Conservation (phyloP, 2,888 invertebrate genomes). For the Litoditis marina region DNA sequence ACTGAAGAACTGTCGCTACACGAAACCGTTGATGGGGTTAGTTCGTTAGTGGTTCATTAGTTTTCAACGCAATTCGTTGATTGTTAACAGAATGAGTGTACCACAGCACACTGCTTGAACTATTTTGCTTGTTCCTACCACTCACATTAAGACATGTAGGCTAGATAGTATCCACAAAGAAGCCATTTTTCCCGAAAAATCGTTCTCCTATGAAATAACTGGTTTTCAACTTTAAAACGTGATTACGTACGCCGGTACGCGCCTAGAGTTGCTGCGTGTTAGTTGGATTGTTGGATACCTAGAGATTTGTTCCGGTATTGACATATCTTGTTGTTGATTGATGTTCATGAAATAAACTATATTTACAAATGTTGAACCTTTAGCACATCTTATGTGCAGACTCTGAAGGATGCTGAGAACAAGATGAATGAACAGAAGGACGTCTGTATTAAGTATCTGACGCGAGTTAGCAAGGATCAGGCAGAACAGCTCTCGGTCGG, state of each 20-base stretch:
- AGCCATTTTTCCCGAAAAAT: too few species aligned
- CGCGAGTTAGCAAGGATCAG: constrained; percentile 33
- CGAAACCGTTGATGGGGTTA: constrained; percentile 26
- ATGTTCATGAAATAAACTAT: too few species aligned
- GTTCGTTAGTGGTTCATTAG: background rate
- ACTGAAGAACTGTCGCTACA: constrained; percentile 67
- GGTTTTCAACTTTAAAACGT: too few species aligned
- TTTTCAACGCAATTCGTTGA: background rate
- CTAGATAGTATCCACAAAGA: too few species aligned
- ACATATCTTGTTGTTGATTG: too few species aligned
- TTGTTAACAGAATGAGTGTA: too few species aligned
- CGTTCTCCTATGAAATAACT: too few species aligned
- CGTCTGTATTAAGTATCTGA: constrained; percentile 36
- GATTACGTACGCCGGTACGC: too few species aligned
- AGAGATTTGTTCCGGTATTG: too few species aligned
- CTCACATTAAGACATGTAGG: too few species aligned
- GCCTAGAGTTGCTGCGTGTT: too few species aligned
- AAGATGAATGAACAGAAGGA: constrained; percentile 37
- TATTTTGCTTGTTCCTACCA: background rate
- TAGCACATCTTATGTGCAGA: constrained; percentile 23
- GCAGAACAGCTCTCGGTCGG: constrained; percentile 48
- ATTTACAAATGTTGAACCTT: background rate
- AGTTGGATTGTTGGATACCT: too few species aligned
- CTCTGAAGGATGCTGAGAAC: constrained; percentile 22
- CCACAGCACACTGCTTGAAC: background rate